Percentiles rank a stretch among this genome's conserved stretches.
Conservation (phyloP, 2,888 invertebrate genomes). For the Stramonita haemastoma region DNA sequence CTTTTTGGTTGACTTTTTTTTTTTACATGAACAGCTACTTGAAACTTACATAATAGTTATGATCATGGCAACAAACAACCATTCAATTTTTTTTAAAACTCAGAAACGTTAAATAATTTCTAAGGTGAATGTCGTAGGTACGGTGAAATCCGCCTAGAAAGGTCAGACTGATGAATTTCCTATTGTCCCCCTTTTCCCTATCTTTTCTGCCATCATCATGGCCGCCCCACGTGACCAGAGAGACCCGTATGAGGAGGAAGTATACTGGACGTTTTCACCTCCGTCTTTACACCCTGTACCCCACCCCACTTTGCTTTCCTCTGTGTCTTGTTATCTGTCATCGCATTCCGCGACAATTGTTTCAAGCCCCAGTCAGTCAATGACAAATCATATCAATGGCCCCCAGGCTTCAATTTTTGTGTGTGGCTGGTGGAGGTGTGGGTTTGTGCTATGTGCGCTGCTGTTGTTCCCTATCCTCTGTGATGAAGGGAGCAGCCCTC, state of each 20-base stretch:
- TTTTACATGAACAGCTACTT: no score
- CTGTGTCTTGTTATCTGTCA: not conserved
- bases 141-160: no score
- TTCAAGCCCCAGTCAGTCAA: constrained; percentile 4
- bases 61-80: no score
- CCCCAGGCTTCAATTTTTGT: not conserved
- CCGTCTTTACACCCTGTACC: not conserved
- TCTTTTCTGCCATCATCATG: not conserved
- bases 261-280: not conserved
- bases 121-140: no score
- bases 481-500: no score
- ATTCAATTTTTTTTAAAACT: no score
- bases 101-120: no score
- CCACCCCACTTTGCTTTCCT: not conserved
- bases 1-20: no score
- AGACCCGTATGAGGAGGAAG: not conserved
- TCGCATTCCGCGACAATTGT: constrained; percentile 5
- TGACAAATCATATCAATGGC: not conserved
- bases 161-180: not conserved
- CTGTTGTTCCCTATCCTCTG: no score
- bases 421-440: no score
- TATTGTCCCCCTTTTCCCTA: not conserved
- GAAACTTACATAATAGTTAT: no score
- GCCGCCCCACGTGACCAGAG: not conserved
- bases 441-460: no score